Evolutionary conservation across 1,140 invertebrate genomes (phyloP), one percentile per base, ranked within the genome.

Genomic region (Acyrthosiphon pisum): DNA sequence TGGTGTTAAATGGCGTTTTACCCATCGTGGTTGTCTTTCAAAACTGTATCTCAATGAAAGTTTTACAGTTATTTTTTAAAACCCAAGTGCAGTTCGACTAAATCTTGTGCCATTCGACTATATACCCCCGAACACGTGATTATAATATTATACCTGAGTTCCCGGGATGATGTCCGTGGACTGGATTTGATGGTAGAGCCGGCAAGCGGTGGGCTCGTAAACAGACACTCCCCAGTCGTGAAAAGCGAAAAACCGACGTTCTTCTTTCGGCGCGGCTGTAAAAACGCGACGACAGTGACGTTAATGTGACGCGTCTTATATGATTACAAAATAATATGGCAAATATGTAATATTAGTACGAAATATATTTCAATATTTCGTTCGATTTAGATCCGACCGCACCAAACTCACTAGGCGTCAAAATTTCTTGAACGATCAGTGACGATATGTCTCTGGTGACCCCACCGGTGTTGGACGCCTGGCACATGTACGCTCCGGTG

Each of bases 401-500:
- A 44, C 9, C 6, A 91, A 41, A 90, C 96, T 96, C 95, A 97
- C 96, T 96, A 84, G 97, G 96, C 9, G 96, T 96, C 14, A 96
- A 96, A 94, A 97, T 96, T 93, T 97, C 97, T 94, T 97, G 97
- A 23, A 97, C 96, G 46, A 97, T 96, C 22, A 97, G 95, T 20
- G 97, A 97, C 91, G 97, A 97, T 84, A 97, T 97, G 94, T 97
- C 97, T 88, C 97, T 95, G 56, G 97, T 96, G 90, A 96, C 95
- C 11, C 97, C 97, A 1, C 97, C 97, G 81, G 96, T 95, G 94
- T 97, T 97, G 26, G 96, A 96, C 0, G 97, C 97, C 94, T 97
- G 96, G 94, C 97, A 98, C 96, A 97, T 97, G 95, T 97, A 98
- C 6, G 97, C 97, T 11, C 97, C 97, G 0, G 97, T 97, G 95